Evolutionary conservation across 2,797 vertebrate genomes (phyloP), one percentile per base, ranked within the genome.

Genomic region (Danio tinwini): DNA sequence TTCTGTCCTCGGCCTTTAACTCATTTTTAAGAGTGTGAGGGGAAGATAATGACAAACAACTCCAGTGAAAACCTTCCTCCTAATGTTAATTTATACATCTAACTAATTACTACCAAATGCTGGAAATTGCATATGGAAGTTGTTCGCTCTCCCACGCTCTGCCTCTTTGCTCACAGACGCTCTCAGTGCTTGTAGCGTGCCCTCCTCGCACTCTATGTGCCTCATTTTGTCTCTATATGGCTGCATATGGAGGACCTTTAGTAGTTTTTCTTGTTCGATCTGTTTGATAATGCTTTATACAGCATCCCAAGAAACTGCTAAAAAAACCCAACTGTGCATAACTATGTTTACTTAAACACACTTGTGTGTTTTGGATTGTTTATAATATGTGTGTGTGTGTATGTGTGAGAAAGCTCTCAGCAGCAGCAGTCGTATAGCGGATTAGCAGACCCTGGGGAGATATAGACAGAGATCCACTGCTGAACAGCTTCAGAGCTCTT

Each of bases 41-140:
- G 52, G 42, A 64, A 69, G 61, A 96, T 95, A 93, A 92, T 91
- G 91, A 90, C 92, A 94, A 96, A 96, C 95, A 96, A 96, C 95
- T 94, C 92, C 89, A 90, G 91, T 90, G 86, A 96, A 95, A 96
- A 94, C 92, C 93, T 94, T 92, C 94, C 93, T 95, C 95, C 96
- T 96, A 94, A 94, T 94, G 96, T 96, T 98, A 96, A 97, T 97
- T 98, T 96, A 96, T 96, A 97, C 96, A 97, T 97, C 95, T 95
- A 96, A 95, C 96, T 98, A 98, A 98, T 98, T 97, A 96, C 96
- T 91, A 93, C 94, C 95, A 97, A 97, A 96, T 95, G 95, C 91
- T 94, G 93, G 93, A 94, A 95, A 95, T 96, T 95, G 94, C 94
- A 96, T 95, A 95, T 95, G 95, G 95, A 96, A 94, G 88, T 92